Conservation (phyloP, 1,140 invertebrate genomes). For the Holotrichia oblita region DNA sequence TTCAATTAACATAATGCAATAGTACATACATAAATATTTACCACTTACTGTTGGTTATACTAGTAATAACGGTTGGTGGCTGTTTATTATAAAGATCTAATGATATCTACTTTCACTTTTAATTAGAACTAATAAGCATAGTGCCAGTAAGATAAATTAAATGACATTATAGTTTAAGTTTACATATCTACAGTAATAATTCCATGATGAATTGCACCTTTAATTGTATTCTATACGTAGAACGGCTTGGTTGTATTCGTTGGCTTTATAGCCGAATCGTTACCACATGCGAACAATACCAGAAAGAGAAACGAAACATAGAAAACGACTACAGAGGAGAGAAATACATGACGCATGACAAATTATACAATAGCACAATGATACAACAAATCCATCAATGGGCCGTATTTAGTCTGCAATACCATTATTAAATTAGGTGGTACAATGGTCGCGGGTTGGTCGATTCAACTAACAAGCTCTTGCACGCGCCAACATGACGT, state of each 20-base stretch:
- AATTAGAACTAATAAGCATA: too few species aligned
- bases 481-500: slow-evolving; percentile 40
- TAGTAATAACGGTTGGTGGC: too few species aligned
- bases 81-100: too few species aligned
- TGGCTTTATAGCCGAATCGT: background rate
- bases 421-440: slow-evolving; percentile 56
- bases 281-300: background rate
- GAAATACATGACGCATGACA: slow-evolving; percentile 48
- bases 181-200: background rate
- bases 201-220: background rate
- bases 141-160: background rate
- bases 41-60: too few species aligned
- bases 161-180: background rate
- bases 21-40: too few species aligned
- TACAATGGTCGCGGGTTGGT: slow-evolving; percentile 54
- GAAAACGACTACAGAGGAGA: slow-evolving; percentile 20
- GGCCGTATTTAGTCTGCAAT: slow-evolving; percentile 54
- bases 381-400: slow-evolving; percentile 55
- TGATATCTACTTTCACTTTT: too few species aligned
- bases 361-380: slow-evolving; percentile 53
- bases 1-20: too few species aligned
- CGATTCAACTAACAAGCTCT: slow-evolving; percentile 41
- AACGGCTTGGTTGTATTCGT: slow-evolving; percentile 6
- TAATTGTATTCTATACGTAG: slow-evolving; percentile 3
- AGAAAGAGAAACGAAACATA: slow-evolving; percentile 13